These are phyloP conservation scores for Nothocercus nigrocapillus DNA, from an alignment of 2,113 vertebrate species.

Conservation along the genomic window DNA sequence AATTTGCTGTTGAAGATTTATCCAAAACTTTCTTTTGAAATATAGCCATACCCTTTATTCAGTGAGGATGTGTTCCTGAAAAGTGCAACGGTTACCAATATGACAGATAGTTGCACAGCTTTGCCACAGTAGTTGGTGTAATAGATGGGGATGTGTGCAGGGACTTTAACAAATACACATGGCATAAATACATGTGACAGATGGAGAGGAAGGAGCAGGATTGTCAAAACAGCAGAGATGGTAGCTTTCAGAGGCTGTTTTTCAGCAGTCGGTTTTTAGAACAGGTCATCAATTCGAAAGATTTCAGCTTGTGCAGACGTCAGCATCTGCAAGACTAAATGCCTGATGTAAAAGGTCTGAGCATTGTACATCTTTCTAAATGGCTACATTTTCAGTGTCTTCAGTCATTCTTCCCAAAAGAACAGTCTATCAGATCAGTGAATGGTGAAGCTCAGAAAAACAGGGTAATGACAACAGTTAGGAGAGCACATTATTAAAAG, in stretches of 20 bases:
- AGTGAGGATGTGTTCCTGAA: neutral
- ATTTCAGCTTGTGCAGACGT: neutral
- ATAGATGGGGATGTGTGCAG: neutral
- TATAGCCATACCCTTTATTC: neutral
- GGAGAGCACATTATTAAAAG: neutral
- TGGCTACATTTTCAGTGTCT: neutral
- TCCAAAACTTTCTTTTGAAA: neutral
- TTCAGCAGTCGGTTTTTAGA: neutral
- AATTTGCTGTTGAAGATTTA: neutral
- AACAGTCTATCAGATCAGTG: neutral
- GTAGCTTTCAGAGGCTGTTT: neutral
- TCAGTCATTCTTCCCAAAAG: neutral
- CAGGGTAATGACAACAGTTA: neutral
- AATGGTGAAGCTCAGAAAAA: neutral
- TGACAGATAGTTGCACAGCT: neutral
- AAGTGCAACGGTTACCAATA: neutral
- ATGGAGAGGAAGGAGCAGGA: neutral
- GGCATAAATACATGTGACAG: neutral
- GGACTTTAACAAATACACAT: neutral
- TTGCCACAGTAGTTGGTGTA: neutral
- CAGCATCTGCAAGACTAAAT: neutral
- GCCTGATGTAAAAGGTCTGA: accelerated
- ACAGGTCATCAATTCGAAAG: neutral
- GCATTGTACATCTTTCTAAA: neutral
- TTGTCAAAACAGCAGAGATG: neutral